These are phyloP conservation scores for Rhizoglyphus robini DNA, from an alignment of 1,140 invertebrate species.

Conservation along the genomic window DNA sequence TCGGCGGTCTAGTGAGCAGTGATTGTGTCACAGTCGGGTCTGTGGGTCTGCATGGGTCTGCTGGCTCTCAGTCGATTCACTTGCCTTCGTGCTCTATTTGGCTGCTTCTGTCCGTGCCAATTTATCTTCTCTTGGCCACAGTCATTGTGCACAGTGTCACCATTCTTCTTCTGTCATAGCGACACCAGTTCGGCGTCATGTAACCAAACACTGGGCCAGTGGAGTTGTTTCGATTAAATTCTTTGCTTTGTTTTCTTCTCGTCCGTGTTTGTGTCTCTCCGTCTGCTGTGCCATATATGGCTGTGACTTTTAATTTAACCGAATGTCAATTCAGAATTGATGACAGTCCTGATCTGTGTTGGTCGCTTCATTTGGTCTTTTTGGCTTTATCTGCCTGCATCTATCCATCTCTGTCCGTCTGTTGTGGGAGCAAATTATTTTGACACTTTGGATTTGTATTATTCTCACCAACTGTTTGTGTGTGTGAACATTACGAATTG, in stretches of 20 bases:
- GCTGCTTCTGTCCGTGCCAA: background rate
- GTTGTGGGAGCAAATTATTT: background rate
- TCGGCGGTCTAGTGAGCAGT: background rate
- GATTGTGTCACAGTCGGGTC: too few relatives aligned
- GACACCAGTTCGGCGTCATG: background rate
- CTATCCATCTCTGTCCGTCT: conserved; percentile 10
- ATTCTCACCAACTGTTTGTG: background rate
- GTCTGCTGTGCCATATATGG: background rate
- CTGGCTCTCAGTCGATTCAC: background rate
- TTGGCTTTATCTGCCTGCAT: background rate
- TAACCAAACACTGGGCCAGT: conserved; percentile 4
- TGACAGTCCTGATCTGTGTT: background rate
- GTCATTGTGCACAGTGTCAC: background rate
- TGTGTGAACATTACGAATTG: background rate
- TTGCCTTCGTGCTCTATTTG: background rate
- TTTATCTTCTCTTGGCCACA: background rate
- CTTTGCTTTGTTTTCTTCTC: background rate
- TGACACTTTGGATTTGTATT: conserved; percentile 5
- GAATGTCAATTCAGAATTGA: conserved; percentile 6
- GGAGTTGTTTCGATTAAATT: background rate
- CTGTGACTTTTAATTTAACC: background rate
- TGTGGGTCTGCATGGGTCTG: too few relatives aligned
- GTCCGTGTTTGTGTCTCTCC: conserved; percentile 12
- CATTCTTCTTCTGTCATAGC: background rate
- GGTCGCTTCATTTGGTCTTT: background rate